Evolutionary conservation across 2,888 invertebrate species (phyloP), one percentile per base, ranked within the genome.

Genomic region (Platynereis dumerilii): DNA sequence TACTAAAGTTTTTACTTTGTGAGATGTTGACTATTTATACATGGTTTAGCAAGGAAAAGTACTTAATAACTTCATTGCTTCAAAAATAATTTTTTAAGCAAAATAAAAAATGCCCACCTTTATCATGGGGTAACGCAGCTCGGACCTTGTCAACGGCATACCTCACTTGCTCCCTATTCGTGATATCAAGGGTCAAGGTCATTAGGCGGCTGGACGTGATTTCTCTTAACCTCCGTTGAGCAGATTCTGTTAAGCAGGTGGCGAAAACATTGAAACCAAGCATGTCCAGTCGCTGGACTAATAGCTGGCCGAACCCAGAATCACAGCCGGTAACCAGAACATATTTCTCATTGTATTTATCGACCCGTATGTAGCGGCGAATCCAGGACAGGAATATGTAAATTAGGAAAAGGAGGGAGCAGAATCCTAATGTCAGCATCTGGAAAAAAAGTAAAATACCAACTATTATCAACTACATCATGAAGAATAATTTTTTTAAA

Each of bases 181-280:
- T 71, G 15, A 76, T 67, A 56, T 76, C 73, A 22, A 76, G 39
- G 0, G 54, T 20, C 10, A 76, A 45, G 1, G 74, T 71, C 53
- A 57, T 61, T 2, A 63, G 53, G 34, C 66, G 45, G 3, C 42
- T 53, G 39, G 60, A 60, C 24, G 60, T 56, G 27, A 64, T 60
- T 55, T 58, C 22, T 44, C 56, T 63, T 57, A 68, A 39, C 24
- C 65, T 55, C n/a, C 39, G 26, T 45, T 66, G 62, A n/a, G 66
- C 69, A n/a, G 56, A 54, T 58, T 69, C 67, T 22, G 69, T 65
- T 10, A 67, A 39, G 59, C 69, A 69, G 2, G 60, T 67, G 7
- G 67, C 66, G 44, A 67, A 65, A 54, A 69, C 69, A 39, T 67
- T 29, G 29, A 61, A 53, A 24, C 60, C 60, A 29, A 60, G 45